Evolutionary conservation across 1,140 invertebrate genomes (phyloP).

Genomic region (Cydia splendana): DNA sequence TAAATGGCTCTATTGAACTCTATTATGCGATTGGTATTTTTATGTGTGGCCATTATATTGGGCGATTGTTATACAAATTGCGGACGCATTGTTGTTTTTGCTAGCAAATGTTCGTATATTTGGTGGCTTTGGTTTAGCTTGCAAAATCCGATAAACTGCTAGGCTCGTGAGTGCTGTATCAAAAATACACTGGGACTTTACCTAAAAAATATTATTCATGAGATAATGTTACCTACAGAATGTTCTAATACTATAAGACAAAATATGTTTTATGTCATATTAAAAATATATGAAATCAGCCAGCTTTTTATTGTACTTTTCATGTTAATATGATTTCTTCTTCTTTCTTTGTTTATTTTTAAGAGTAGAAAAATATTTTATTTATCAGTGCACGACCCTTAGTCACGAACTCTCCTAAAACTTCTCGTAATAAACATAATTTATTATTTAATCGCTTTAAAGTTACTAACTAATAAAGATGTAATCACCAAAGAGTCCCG

Average conservation of each 20-base stretch:
- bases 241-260: too few relatives aligned
- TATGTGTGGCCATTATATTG: conserved; percentile 1
- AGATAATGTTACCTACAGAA: too few relatives aligned
- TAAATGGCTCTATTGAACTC: conserved; percentile 35
- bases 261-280: too few relatives aligned
- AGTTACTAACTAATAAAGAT: conserved; percentile 15
- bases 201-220: too few relatives aligned
- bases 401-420: background rate
- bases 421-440: background rate
- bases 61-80: conserved; percentile 22
- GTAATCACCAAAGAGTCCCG: background rate
- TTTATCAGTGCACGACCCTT: background rate
- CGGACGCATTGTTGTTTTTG: background rate
- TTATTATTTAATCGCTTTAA: conserved; percentile 5
- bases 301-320: too few relatives aligned
- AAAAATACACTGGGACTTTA: too few relatives aligned
- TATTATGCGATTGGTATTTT: conserved; percentile 24
- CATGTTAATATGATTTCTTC: too few relatives aligned
- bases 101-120: background rate
- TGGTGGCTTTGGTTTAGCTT: background rate
- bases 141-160: background rate
- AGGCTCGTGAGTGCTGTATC: background rate
- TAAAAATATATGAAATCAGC: too few relatives aligned
- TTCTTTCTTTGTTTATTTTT: background rate
- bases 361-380: background rate